These are phyloP conservation scores for Eristalinus aeneus DNA, from an alignment of 2,888 invertebrate species.

Conservation along the genomic window DNA sequence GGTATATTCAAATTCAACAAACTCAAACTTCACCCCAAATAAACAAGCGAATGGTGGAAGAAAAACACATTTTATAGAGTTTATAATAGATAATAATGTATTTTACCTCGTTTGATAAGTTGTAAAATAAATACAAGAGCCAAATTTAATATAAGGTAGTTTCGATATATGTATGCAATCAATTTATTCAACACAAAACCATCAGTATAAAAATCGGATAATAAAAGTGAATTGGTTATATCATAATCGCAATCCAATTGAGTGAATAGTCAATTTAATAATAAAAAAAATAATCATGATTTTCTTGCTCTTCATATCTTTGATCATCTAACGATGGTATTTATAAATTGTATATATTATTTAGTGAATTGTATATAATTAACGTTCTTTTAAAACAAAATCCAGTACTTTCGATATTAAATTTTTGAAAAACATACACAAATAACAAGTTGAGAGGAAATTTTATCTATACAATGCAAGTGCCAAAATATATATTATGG, in stretches of 20 bases:
- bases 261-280: neutral
- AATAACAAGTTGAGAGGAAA: neutral
- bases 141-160: neutral
- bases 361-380: neutral
- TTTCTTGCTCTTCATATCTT: neutral
- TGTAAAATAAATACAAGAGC: constrained; percentile 15
- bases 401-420: neutral
- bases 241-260: neutral
- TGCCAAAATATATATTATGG: neutral
- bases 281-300: neutral
- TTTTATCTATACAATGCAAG: neutral
- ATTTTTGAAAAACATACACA: neutral
- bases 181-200: neutral
- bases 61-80: neutral
- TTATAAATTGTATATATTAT: neutral
- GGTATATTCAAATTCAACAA: too few species aligned
- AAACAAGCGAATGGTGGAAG: neutral
- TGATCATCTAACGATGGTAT: neutral
- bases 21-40: neutral
- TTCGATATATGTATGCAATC: neutral
- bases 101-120: neutral
- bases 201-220: neutral
- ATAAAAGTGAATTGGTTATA: neutral
- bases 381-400: neutral
- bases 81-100: neutral